A percentile compares a stretch with the other conserved stretches of the same genome.
These are phyloP conservation scores for Hemicordylus capensis DNA, from an alignment of 2,113 vertebrate genomes.

Conservation along the genomic window DNA sequence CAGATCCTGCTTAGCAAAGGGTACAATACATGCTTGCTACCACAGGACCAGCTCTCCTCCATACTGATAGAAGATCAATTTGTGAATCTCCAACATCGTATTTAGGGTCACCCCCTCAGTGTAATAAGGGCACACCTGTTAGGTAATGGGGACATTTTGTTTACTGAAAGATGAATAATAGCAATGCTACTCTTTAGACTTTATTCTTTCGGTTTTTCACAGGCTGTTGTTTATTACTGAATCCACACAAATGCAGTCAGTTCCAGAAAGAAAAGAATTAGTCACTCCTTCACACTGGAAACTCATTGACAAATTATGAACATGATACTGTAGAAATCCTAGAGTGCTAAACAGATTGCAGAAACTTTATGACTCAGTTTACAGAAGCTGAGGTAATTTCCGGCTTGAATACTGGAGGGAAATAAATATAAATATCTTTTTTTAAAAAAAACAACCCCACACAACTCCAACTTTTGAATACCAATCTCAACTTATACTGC, in stretches of 20 bases:
- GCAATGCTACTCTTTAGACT: neutral
- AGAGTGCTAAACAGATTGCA: neutral
- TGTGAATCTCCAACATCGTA: too few relatives aligned
- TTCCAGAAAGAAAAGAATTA: neutral
- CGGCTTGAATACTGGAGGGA: neutral
- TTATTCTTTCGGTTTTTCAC: too few relatives aligned
- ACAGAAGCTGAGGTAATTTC: neutral
- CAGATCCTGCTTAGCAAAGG: too few relatives aligned
- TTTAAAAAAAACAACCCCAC: neutral
- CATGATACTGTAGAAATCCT: neutral
- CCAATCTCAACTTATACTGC: too few relatives aligned
- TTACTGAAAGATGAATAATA: neutral
- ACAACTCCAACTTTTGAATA: too few relatives aligned
- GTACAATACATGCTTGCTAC: too few relatives aligned
- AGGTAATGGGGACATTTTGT: neutral
- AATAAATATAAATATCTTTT: neutral
- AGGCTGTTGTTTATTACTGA: too few relatives aligned
- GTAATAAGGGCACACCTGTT: neutral
- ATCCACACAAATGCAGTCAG: too few relatives aligned
- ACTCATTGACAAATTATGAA: neutral
- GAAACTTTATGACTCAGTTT: neutral
- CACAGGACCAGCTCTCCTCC: too few relatives aligned
- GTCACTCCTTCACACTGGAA: neutral
- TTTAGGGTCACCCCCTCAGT: neutral
- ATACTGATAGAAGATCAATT: too few relatives aligned